Percentiles rank a stretch among this genome's conserved stretches.
These are phyloP conservation scores for Vidua chalybeata DNA, from an alignment of 2,113 vertebrate species.

Conservation along the genomic window DNA sequence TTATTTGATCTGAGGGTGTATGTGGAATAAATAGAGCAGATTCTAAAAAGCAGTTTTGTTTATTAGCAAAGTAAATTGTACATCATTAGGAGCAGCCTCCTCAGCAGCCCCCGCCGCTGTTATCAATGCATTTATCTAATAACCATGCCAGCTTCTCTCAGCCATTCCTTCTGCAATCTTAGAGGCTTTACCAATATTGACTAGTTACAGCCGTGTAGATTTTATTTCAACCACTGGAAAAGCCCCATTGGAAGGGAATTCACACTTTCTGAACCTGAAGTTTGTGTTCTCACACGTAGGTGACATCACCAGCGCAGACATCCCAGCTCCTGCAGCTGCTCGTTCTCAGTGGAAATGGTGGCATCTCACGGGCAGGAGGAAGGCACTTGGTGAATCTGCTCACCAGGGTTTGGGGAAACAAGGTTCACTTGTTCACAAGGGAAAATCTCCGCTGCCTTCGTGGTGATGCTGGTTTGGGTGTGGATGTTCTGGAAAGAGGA, in stretches of 20 bases:
- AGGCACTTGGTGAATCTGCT: not conserved
- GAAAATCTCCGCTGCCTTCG: fast-evolving
- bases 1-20: fast-evolving
- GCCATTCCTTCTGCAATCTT: not conserved
- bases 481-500: fast-evolving
- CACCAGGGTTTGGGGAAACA: not conserved
- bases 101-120: not conserved
- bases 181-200: not conserved
- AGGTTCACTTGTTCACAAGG: not conserved
- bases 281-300: fast-evolving
- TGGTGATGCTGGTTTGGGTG: fast-evolving
- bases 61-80: slow-evolving; percentile 18
- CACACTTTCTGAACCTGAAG: not conserved
- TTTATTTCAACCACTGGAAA: not conserved
- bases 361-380: not conserved
- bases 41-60: not conserved
- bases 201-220: not conserved
- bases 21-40: not conserved
- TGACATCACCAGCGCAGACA: fast-evolving
- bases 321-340: not conserved
- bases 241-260: not conserved
- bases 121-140: not conserved
- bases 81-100: not conserved
- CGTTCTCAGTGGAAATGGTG: fast-evolving
- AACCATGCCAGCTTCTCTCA: not conserved